phyloP scores from a whole-genome alignment of 2,888 invertebrate species.

The Pristionchus fissidentatus region DNA sequence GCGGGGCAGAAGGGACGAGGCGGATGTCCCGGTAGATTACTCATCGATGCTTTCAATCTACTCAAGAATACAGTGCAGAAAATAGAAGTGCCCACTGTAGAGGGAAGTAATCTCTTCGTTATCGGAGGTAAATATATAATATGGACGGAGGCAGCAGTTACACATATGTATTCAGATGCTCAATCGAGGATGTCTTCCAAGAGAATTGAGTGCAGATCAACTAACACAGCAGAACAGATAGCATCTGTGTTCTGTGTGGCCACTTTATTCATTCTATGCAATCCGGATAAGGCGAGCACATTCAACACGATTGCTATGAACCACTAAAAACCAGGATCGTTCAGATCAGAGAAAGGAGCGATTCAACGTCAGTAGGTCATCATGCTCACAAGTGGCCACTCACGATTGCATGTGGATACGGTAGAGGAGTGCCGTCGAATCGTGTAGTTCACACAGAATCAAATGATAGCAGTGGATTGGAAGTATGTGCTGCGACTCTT shows the following conservation, averaged over 20 bases:
- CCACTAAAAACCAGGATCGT: too few species aligned
- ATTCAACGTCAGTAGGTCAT: conserved; percentile 71
- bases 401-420: conserved; percentile 78
- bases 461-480: background rate
- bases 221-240: conserved; percentile 77
- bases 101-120: conserved; percentile 72
- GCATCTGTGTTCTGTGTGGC: conserved; percentile 78
- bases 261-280: conserved; percentile 78
- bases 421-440: conserved; percentile 75
- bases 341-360: conserved; percentile 65
- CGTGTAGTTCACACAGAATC: conserved; percentile 50
- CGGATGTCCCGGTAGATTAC: conserved; percentile 61
- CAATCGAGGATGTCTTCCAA: conserved; percentile 74
- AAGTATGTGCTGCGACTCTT: background rate
- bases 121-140: conserved; percentile 68
- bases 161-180: conserved; percentile 68
- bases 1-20: background rate
- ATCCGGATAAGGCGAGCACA: conserved; percentile 75
- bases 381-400: conserved; percentile 76
- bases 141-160: background rate
- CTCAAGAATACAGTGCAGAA: conserved; percentile 75
- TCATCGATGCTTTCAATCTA: conserved; percentile 74
- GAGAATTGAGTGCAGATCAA: conserved; percentile 73
- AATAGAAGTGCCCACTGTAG: conserved; percentile 73
- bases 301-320: too few species aligned